Evolutionary conservation across 2,113 vertebrate genomes (phyloP).

Genomic region (Salvator merianae): DNA sequence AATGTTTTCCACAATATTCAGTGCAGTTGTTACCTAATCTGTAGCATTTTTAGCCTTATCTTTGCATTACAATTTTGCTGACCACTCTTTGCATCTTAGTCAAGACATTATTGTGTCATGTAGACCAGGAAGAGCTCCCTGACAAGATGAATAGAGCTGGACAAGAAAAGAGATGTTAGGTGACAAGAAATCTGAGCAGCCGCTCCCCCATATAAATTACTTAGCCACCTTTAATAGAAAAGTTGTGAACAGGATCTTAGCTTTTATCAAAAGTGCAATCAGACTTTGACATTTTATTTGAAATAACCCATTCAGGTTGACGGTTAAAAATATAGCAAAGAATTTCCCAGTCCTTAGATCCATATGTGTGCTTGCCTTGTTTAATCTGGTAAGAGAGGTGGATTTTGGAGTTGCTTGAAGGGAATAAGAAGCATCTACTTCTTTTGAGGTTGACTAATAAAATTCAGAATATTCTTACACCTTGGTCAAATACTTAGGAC

Average conservation of each 20-base stretch:
- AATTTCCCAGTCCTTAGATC: not conserved
- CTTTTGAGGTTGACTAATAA: not conserved
- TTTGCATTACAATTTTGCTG: not conserved
- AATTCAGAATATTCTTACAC: not conserved
- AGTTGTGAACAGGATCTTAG: not conserved
- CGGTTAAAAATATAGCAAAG: not conserved
- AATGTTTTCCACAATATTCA: not conserved
- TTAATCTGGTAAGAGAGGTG: not conserved
- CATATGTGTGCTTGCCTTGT: not conserved
- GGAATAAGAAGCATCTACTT: not conserved
- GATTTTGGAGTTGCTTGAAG: not conserved
- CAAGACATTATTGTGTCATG: not conserved
- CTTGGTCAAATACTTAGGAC: not conserved
- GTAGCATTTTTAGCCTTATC: not conserved
- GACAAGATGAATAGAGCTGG: not conserved
- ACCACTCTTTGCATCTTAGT: not conserved
- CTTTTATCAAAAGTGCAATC: not conserved
- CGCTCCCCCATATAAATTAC: not conserved
- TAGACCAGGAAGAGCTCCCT: not conserved
- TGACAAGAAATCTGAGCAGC: not conserved
- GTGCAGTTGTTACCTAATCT: not conserved
- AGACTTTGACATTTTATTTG: not conserved
- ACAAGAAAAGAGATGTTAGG: not conserved
- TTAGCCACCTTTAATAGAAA: not conserved
- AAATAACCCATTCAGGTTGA: not conserved